Base-by-base conservation (phyloP, 2,888 invertebrate genomes). In the Dasysyrphus albostriatus region DNA sequence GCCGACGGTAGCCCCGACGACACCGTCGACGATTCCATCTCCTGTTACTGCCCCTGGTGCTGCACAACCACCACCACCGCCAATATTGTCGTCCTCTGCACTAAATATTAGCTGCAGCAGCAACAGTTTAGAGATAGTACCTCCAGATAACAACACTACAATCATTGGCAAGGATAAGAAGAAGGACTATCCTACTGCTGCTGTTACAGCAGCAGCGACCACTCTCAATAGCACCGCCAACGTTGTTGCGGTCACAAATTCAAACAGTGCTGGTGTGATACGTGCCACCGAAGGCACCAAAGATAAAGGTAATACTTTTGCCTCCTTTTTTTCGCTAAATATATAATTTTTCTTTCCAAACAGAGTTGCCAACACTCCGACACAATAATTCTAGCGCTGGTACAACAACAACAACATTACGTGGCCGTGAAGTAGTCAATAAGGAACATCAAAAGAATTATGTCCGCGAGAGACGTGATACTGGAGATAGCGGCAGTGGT, bases 291-390 rank as follows among this genome's bases (percentile, higher is more conserved):
- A 90, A 80, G 88, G 89, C 88, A 89, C 90, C 90, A 92, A 93
- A 89, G 92, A 93, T 76, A 92, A 91, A 89, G 93, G 93, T 92
- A 88, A 81, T 85, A 19, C n/a, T 8, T 9, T 32, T 32, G 3
- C 7, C 5, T 32, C 32, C 32, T 32, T 32, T 32, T 32, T 32
- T 7, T 32, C 7, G 7, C 32, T 32, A 32, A 32, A 14, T 3
- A 24, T 1, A 24, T 42, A 51, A 5, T 51, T 29, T 29, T 14
- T 32, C 14, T 29, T 19, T 29, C 19, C 19, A 32, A 59, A 63
- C 24, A 87, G 87, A 87, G 49, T 54, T 75, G 9, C n/a, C 54
- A 54, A 78, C 39, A n/a, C 74, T 67, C 32, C 87, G 87, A 39
- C 83, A 87, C 37, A 87, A 72, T 34, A 87, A 70, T 51, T 49